phyloP scores from a whole-genome alignment of 2,113 vertebrate genomes.

The Xenus cinereus region DNA sequence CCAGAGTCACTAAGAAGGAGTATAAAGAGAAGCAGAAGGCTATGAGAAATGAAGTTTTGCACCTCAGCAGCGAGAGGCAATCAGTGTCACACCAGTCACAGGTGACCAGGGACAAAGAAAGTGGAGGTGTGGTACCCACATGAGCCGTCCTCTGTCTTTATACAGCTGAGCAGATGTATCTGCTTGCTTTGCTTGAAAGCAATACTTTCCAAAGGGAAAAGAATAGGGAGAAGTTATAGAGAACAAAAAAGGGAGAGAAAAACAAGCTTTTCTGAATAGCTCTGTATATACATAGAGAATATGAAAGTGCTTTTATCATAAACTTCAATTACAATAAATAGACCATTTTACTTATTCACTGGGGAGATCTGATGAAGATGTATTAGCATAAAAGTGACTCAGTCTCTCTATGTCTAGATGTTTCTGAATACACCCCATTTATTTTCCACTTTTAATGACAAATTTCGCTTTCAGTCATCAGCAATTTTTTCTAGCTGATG shows the following conservation, averaged over 20 bases:
- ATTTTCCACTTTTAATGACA: neutral
- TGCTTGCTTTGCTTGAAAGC: neutral
- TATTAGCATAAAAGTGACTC: slow-evolving; percentile 4
- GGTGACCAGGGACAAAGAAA: neutral
- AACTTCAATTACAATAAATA: slow-evolving; percentile 13
- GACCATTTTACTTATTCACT: neutral
- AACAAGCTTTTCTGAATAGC: neutral
- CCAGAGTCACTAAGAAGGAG: neutral
- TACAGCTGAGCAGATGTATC: neutral
- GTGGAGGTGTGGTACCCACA: neutral
- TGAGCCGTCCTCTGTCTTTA: neutral
- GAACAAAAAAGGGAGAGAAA: neutral
- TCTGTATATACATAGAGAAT: neutral
- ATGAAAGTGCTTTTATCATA: neutral
- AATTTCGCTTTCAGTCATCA: neutral
- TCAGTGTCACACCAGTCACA: neutral
- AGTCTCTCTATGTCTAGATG: neutral
- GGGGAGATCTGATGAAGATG: neutral
- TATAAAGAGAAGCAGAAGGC: neutral
- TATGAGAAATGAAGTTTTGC: neutral
- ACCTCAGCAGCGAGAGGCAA: neutral
- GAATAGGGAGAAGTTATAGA: neutral
- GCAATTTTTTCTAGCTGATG: neutral
- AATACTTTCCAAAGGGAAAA: neutral
- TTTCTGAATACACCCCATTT: neutral